Percentiles rank a stretch among this genome's conserved stretches.
Conservation (phyloP, 2,888 invertebrate genomes). For the Xestia c-nigrum region DNA sequence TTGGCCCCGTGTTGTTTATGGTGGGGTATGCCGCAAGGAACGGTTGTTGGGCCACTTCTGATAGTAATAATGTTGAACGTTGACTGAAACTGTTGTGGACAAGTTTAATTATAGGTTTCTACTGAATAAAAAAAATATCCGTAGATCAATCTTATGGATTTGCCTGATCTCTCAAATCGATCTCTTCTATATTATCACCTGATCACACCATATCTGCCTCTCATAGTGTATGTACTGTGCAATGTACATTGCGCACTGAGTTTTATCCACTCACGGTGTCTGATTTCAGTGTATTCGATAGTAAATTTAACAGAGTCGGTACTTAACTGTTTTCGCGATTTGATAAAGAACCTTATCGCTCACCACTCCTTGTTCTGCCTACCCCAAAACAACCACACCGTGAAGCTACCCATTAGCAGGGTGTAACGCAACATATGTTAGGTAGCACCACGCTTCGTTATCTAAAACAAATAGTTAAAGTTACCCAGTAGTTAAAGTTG, state of each 20-base stretch:
- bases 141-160: too few relatives aligned
- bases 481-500: conserved; percentile 54
- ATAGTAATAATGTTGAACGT: background rate
- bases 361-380: background rate
- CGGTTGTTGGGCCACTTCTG: background rate
- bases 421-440: conserved; percentile 56
- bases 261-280: background rate
- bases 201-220: background rate
- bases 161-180: too few relatives aligned
- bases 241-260: background rate
- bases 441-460: conserved; percentile 31
- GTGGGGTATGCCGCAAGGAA: background rate
- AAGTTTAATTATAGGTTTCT: too few relatives aligned
- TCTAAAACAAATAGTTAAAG: conserved; percentile 53
- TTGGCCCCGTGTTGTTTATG: background rate
- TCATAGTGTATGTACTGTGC: background rate
- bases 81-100: background rate
- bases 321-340: background rate
- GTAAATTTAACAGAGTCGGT: background rate
- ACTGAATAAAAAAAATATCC: too few relatives aligned
- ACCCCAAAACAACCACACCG: conserved; percentile 24
- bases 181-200: too few relatives aligned
- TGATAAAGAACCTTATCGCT: conserved; percentile 32
- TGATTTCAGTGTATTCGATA: background rate
- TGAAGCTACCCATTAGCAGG: conserved; percentile 39